phyloP scores from a whole-genome alignment of 2,113 vertebrate genomes.

The Anguilla japonica region DNA sequence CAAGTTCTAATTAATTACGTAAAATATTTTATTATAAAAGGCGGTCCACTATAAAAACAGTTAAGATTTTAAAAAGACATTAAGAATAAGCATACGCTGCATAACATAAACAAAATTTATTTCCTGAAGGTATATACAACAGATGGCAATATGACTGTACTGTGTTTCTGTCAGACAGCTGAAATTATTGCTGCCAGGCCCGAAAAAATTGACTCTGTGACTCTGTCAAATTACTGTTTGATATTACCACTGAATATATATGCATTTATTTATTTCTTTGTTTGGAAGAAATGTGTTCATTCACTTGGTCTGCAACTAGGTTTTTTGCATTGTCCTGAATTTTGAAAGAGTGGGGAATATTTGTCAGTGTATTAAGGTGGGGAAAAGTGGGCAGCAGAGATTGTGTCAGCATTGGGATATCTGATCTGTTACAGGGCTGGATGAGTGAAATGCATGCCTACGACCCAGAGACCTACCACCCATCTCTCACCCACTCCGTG shows the following conservation, averaged over 20 bases:
- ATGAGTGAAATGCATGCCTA: constrained; percentile 81
- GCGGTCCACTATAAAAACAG: too few species aligned
- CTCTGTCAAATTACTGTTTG: neutral
- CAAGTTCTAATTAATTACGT: too few species aligned
- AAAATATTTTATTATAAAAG: too few species aligned
- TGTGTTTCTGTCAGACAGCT: neutral
- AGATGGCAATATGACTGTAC: neutral
- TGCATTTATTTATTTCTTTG: neutral
- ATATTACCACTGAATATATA: too few species aligned
- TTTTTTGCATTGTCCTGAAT: neutral
- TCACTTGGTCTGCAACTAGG: neutral
- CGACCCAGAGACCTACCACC: constrained; percentile 77
- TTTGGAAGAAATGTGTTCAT: neutral
- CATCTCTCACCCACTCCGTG: constrained; percentile 77
- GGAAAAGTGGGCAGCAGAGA: neutral
- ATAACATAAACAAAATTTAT: too few species aligned
- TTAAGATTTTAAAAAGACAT: too few species aligned
- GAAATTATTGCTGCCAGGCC: neutral
- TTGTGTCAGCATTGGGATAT: neutral
- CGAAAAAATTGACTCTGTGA: neutral
- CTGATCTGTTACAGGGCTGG: constrained; percentile 75
- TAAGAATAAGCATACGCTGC: too few species aligned
- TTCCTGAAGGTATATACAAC: too few species aligned
- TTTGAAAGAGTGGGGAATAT: neutral
- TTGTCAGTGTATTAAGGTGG: neutral